Conservation (phyloP, 2,797 vertebrate species). For the Taenioides sp. region DNA sequence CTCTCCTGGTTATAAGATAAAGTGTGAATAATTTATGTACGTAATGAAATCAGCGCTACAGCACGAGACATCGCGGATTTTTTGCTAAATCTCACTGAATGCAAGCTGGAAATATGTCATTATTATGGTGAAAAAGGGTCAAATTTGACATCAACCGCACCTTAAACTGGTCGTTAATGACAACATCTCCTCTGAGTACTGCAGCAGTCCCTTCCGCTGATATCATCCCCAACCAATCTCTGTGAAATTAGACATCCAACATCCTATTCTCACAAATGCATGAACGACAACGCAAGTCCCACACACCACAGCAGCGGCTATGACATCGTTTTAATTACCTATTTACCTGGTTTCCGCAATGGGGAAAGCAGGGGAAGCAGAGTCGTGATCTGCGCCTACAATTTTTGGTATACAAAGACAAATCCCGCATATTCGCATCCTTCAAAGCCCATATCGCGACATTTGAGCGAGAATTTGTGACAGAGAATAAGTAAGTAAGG, state of each 20-base stretch:
- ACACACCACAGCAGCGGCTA: conserved; percentile 51
- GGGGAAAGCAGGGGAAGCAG: conserved; percentile 10
- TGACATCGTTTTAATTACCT: conserved; percentile 56
- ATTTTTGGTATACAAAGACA: conserved; percentile 34
- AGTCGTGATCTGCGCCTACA: conserved; percentile 52
- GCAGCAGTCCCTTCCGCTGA: conserved; percentile 61
- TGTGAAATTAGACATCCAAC: not conserved
- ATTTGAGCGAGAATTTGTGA: not conserved
- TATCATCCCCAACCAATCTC: conserved; percentile 32
- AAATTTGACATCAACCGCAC: conserved; percentile 57
- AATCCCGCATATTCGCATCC: conserved; percentile 28
- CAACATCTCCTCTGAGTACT: conserved; percentile 71
- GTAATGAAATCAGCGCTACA: conserved; percentile 14
- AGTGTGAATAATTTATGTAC: conserved; percentile 41
- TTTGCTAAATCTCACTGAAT: not conserved
- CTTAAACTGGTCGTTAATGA: conserved; percentile 69
- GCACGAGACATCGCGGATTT: not conserved
- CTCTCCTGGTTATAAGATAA: not conserved
- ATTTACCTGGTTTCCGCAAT: conserved; percentile 62
- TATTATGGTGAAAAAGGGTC: conserved; percentile 36
- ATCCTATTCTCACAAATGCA: not conserved
- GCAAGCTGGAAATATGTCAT: not conserved
- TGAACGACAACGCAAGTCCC: conserved; percentile 25
- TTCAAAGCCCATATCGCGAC: conserved; percentile 22
- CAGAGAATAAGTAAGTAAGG: not conserved